These are phyloP conservation scores for Labrus mixtus DNA, from an alignment of 2,113 vertebrate species.

Conservation along the genomic window DNA sequence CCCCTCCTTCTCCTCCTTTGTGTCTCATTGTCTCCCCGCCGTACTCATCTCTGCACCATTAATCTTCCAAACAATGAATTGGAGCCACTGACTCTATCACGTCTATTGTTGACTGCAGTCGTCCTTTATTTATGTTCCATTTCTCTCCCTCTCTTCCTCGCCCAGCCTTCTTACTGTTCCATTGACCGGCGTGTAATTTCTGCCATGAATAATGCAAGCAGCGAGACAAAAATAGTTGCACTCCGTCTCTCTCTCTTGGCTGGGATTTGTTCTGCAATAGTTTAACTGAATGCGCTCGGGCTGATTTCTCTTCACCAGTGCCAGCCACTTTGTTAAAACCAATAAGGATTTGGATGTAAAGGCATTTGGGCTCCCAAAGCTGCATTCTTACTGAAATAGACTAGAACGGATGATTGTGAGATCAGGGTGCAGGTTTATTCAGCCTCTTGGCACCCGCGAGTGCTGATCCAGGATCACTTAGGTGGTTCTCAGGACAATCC, in stretches of 20 bases:
- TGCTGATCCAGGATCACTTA: slow-evolving; percentile 53
- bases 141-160: slow-evolving; percentile 54
- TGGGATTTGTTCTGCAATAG: slow-evolving; percentile 66
- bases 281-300: slow-evolving; percentile 50
- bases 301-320: slow-evolving; percentile 53
- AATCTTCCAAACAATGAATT: slow-evolving; percentile 79
- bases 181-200: slow-evolving; percentile 72
- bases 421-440: slow-evolving; percentile 65
- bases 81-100: slow-evolving; percentile 76
- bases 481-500: slow-evolving; percentile 49
- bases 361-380: slow-evolving; percentile 42
- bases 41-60: slow-evolving; percentile 69
- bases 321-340: slow-evolving; percentile 63
- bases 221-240: slow-evolving; percentile 71
- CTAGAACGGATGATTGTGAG: slow-evolving; percentile 46
- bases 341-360: slow-evolving; percentile 52
- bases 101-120: slow-evolving; percentile 72
- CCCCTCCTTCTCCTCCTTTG: slow-evolving; percentile 28
- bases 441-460: slow-evolving; percentile 21
- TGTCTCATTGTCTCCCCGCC: slow-evolving; percentile 59
- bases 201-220: slow-evolving; percentile 79
- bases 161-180: slow-evolving; percentile 63
- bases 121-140: slow-evolving; percentile 78
- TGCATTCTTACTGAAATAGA: slow-evolving; percentile 51
- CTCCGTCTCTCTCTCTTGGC: slow-evolving; percentile 52